Evolutionary conservation across 1,140 invertebrate species (phyloP).

Genomic region (Drusus annulatus): DNA sequence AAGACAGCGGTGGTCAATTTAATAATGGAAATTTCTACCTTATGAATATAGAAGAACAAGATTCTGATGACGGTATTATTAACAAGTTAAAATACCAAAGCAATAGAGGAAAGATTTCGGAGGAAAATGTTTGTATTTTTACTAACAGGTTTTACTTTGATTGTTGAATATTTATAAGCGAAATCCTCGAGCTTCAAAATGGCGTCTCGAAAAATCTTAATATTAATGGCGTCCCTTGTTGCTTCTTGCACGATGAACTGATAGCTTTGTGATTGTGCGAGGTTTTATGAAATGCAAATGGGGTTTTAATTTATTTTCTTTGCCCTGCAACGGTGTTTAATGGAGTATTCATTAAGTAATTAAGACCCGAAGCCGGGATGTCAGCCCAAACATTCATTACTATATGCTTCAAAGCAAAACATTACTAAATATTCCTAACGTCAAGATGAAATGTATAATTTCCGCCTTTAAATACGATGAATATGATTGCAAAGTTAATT

Average conservation of each 20-base stretch:
- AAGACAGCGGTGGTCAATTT: too few relatives aligned
- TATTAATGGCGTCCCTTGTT: conserved; percentile 42
- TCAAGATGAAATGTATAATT: too few relatives aligned
- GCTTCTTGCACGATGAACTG: conserved; percentile 31
- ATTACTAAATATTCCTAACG: too few relatives aligned
- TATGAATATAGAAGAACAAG: too few relatives aligned
- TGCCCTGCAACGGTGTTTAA: not conserved
- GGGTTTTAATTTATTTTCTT: conserved; percentile 13
- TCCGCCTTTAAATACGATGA: too few relatives aligned
- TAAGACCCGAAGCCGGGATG: not conserved
- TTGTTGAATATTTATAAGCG: conserved; percentile 51
- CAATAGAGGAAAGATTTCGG: too few relatives aligned
- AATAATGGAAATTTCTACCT: too few relatives aligned
- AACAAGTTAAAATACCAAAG: too few relatives aligned
- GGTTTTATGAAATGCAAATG: conserved; percentile 50
- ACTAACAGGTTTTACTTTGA: not conserved
- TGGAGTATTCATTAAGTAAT: conserved; percentile 9
- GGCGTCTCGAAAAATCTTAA: conserved; percentile 36
- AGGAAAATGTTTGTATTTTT: conserved; percentile 18
- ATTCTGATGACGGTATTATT: too few relatives aligned
- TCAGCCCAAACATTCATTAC: too few relatives aligned
- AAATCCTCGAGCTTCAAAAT: conserved; percentile 6
- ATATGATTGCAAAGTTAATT: too few relatives aligned
- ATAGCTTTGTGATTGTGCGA: conserved; percentile 47
- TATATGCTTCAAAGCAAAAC: too few relatives aligned